Evolutionary conservation across 2,888 invertebrate genomes (phyloP).

Genomic region (Tridacna crocea): DNA sequence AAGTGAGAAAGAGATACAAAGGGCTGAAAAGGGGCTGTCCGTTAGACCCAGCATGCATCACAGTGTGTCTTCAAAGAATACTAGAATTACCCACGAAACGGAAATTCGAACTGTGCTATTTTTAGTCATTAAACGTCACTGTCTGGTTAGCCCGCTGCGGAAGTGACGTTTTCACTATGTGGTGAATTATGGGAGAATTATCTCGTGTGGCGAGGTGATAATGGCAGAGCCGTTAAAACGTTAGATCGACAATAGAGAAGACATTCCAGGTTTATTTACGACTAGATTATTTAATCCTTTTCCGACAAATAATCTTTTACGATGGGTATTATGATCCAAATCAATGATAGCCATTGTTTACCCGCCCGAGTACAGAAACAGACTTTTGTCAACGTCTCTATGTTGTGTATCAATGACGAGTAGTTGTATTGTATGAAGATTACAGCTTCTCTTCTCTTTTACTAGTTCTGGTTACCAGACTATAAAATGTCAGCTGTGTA

Average conservation of each 20-base stretch:
- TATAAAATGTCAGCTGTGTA: too few relatives aligned
- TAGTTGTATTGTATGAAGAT: too few relatives aligned
- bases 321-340: slow-evolving; percentile 1
- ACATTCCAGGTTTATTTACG: slow-evolving; percentile 2
- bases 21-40: slow-evolving; percentile 17
- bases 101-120: slow-evolving; percentile 23
- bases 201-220: slow-evolving; percentile 21
- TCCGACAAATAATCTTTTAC: slow-evolving; percentile 10
- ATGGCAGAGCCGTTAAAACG: slow-evolving; percentile 15
- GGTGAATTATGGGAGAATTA: slow-evolving; percentile 27
- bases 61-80: slow-evolving; percentile 2
- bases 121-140: slow-evolving; percentile 30
- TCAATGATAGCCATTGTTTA: not conserved
- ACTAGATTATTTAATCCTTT: slow-evolving; percentile 12
- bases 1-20: slow-evolving; percentile 4
- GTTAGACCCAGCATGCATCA: slow-evolving; percentile 4
- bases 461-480: too few relatives aligned
- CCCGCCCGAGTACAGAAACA: too few relatives aligned
- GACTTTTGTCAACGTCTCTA: too few relatives aligned
- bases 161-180: slow-evolving; percentile 31
- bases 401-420: too few relatives aligned
- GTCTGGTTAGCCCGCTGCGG: slow-evolving; percentile 23
- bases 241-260: slow-evolving; percentile 5
- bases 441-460: too few relatives aligned
- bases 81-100: not conserved